These are phyloP conservation scores for Isaurus tuberculatus DNA, from an alignment of 92 coral and sea anemone species.

Conservation along the genomic window DNA sequence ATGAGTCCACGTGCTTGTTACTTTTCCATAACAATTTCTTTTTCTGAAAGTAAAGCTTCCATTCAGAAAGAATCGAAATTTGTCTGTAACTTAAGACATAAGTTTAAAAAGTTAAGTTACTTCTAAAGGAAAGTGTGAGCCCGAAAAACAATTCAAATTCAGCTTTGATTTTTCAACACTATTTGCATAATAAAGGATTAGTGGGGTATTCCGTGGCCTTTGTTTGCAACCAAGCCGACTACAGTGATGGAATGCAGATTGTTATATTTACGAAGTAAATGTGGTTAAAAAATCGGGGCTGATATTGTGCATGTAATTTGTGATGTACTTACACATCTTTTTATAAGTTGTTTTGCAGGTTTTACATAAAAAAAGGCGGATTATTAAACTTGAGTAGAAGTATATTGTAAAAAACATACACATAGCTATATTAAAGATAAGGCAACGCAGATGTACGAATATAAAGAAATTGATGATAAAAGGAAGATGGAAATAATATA, in stretches of 20 bases:
- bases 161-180: neutral
- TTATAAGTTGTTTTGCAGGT: neutral
- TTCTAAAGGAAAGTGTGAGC: neutral
- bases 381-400: no score
- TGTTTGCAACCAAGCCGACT: neutral
- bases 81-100: neutral
- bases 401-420: no score
- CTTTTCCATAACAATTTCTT: conserved; percentile 2
- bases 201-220: neutral
- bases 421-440: neutral
- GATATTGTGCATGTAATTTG: neutral
- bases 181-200: conserved; percentile 30
- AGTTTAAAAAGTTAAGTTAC: neutral
- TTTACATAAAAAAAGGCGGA: neutral
- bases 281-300: neutral
- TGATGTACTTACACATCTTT: neutral
- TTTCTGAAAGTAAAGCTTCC: conserved; percentile 2
- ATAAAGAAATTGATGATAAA: no score
- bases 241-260: conserved; percentile 13
- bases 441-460: no score
- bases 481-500: no score
- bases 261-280: neutral
- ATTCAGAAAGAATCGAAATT: neutral
- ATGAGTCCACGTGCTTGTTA: conserved; percentile 9
- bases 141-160: neutral